Evolutionary conservation across 2,113 vertebrate genomes (phyloP), one percentile per base, ranked within the genome.

Genomic region (Oriolus oriolus): DNA sequence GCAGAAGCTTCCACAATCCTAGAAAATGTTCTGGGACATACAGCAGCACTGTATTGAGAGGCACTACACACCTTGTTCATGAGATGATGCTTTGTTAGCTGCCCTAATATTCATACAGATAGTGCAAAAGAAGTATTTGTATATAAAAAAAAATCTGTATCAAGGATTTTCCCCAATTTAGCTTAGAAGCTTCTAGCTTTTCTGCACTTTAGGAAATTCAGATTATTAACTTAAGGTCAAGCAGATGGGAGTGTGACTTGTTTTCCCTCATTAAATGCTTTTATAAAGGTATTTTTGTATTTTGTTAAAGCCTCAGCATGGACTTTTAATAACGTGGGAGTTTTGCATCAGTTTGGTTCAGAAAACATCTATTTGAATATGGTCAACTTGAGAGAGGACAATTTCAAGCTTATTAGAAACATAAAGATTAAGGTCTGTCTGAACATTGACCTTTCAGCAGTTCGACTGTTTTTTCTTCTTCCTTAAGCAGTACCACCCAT

Each of bases 21-120:
- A 26, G 27, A 54, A 60, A 45, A 65, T 15, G 18, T 61, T 66
- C 35, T 47, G 16, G 9, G 31, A 54, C 2, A 4, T 7, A 15
- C 0, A 68, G 19, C 5, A 77, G 41, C 85, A 35, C 11, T 84
- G 84, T 19, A 49, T 20, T 66, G 14, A 68, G 17, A 60, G 15
- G 23, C 42, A 70, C n/a, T 65, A 74, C 6, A 16, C 13, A 14
- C 4, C 0, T 0, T 50, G 28, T 16, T 50, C 45, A 5, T 52
- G 52, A 93, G 27, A 60, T 24, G 28, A 77, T 41, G 44, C 10
- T 57, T 85, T 80, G 23, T 39, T 50, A 84, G 30, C 26, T 54
- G 12, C 35, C 44, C 37, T 44, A 22, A 71, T 35, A 20, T 68
- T 52, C 35, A 84, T 5, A 33, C 2, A 47, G 24, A 16, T 24